Conservation (phyloP, 1,140 invertebrate genomes). For the Musca vetustissima region DNA sequence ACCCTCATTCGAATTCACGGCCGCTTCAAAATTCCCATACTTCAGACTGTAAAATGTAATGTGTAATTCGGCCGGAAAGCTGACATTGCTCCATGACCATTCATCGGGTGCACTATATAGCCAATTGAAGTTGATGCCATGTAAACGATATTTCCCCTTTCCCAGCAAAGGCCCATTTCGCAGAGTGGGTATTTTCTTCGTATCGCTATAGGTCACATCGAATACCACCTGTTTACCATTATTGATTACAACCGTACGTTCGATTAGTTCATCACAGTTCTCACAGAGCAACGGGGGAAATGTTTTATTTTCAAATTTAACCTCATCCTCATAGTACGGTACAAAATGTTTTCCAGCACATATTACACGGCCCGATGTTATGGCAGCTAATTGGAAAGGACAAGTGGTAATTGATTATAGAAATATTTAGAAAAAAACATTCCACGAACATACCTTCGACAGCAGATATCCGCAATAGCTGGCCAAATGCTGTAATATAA, state of each 20-base stretch:
- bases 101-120: neutral
- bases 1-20: too few species aligned
- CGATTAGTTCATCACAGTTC: neutral
- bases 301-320: neutral
- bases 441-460: too few species aligned
- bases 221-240: neutral
- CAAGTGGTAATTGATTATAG: too few species aligned
- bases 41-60: neutral
- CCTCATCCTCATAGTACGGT: too few species aligned
- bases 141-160: neutral
- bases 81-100: neutral
- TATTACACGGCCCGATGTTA: too few species aligned
- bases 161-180: neutral
- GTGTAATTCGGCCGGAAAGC: neutral
- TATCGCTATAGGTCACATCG: neutral
- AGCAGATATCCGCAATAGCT: too few species aligned
- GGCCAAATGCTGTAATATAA: too few species aligned
- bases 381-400: too few species aligned
- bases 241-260: neutral
- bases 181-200: too few species aligned
- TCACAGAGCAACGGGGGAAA: neutral
- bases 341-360: too few species aligned
- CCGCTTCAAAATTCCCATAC: too few species aligned
- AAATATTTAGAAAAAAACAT: too few species aligned
- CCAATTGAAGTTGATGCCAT: neutral